These are phyloP conservation scores for Spisula solida DNA, from an alignment of 2,888 invertebrate species.

Conservation along the genomic window DNA sequence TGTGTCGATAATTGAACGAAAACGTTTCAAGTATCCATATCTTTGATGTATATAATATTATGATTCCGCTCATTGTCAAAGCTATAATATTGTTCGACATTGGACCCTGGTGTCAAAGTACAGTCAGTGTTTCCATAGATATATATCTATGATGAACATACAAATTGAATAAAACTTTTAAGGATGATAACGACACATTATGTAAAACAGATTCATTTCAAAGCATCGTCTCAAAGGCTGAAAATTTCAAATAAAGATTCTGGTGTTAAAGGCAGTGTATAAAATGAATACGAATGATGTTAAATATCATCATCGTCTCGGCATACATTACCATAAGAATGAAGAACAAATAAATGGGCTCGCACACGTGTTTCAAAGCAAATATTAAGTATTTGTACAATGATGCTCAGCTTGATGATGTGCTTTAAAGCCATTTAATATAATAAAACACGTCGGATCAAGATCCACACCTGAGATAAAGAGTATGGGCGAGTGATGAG, in stretches of 20 bases:
- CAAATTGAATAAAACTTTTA: neutral
- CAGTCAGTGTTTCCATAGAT: neutral
- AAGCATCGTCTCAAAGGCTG: neutral
- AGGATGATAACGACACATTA: neutral
- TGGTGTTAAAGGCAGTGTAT: slow-evolving; percentile 24
- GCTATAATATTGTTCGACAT: neutral
- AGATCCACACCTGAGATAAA: too few relatives aligned
- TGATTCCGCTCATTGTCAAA: neutral
- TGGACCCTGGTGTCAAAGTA: neutral
- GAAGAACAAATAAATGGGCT: neutral
- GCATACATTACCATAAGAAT: slow-evolving; percentile 49
- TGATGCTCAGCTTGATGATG: neutral
- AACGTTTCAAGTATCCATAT: neutral
- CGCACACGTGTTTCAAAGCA: slow-evolving; percentile 1
- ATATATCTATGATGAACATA: neutral
- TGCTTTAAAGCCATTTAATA: neutral
- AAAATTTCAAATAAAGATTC: neutral
- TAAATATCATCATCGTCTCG: slow-evolving; percentile 22
- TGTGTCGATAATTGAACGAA: too few relatives aligned
- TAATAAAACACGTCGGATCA: neutral
- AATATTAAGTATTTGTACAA: slow-evolving; percentile 10
- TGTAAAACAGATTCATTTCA: neutral
- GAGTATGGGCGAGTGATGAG: too few relatives aligned
- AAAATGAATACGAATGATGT: slow-evolving; percentile 47
- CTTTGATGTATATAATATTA: neutral